Base-by-base conservation (phyloP, 2,797 vertebrate genomes). In the Sebastes hopkinsi region DNA sequence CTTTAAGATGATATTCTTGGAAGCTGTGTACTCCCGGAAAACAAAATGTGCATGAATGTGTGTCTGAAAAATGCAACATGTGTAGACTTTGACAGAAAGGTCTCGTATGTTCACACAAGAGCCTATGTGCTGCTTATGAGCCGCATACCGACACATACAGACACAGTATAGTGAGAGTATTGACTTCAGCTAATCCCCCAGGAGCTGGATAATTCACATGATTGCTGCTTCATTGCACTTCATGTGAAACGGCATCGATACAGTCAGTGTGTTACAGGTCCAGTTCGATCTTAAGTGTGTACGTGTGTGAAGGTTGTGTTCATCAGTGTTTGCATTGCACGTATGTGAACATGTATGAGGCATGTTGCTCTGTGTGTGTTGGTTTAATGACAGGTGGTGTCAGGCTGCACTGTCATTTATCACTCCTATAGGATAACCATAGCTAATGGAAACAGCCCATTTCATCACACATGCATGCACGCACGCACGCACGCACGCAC, bases 361-460 rank as follows among this genome's bases (percentile, higher is more conserved):
- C 30, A 13, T 59, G 46, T 27, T 50, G 22, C 11, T 70, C 11
- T 64, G 14, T 59, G 56, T 22, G 50, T 65, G 52, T 30, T 11
- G 4, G 61, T 64, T 36, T 73, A 50, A 14, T 61, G 70, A 67
- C 61, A 50, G 59, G 29, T 67, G 50, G 46, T 56, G 52, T 75
- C 30, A 66, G 74, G 14, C 68, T 70, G 30, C 29, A 38, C 36
- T 52, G 56, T 75, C 30, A 83, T 76, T 81, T 67, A 38, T 75
- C 42, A 72, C 25, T 73, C 29, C 42, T 75, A 32, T 29, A 27
- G 20, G 11, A 79, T 34, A 73, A 56, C 61, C 54, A 55, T 11
- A 62, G 69, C 77, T 83, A 86, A 77, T 77, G 61, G 66, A 75
- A 59, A 65, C 36, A 4, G 23, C 58, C 27, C 38, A 75, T 75